Base-by-base conservation (phyloP, 2,113 vertebrate genomes). In the Cinclus cinclus region DNA sequence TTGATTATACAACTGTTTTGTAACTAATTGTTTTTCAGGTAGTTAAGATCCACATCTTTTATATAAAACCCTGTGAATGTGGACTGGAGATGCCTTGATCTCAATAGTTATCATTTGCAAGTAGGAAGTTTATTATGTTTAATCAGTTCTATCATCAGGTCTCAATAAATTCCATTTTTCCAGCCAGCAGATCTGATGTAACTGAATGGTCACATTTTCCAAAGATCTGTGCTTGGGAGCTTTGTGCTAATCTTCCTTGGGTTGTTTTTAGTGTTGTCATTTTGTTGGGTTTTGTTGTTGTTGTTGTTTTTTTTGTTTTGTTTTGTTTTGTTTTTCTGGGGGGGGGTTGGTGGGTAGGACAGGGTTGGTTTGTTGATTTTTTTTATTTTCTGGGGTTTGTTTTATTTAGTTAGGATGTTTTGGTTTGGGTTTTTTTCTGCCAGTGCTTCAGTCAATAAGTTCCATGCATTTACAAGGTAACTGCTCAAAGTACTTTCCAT, bases 341-440 rank as follows among this genome's bases (percentile, higher is more conserved):
- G 14, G 9, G 39, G 12, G 5, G 2, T 6, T 1, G 11, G 6
- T 28, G 5, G 8, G 4, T 7, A 6, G 7, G 15, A 19, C 6
- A 56, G 12, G 9, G 8, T 11, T n/a, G 20, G 5, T 35, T 30
- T 41, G 21, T 33, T 69, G 33, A 1, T 1, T 30, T 75, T 50
- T 42, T 19, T 67, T 42, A 6, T 59, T 67, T 59, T 35, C 23
- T 46, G 12, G 15, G 7, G 15, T 16, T 87, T 55, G 35, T 23
- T 53, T 24, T 28, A n/a, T 25, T 59, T 59, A 2, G 23, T 56
- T 65, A 56, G 50, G 19, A 56, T 56, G 41, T 44, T 44, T 44
- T 44, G 13, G 16, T 44, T 44, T 44, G 20, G 11, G 5, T 15
- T 31, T 63, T 13, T 44, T 55, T 65, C 64, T 80, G 21, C 17